These are phyloP conservation scores for Acanthaster planci DNA, from an alignment of 35 echinoderm and acorn worm species.

Conservation along the genomic window DNA sequence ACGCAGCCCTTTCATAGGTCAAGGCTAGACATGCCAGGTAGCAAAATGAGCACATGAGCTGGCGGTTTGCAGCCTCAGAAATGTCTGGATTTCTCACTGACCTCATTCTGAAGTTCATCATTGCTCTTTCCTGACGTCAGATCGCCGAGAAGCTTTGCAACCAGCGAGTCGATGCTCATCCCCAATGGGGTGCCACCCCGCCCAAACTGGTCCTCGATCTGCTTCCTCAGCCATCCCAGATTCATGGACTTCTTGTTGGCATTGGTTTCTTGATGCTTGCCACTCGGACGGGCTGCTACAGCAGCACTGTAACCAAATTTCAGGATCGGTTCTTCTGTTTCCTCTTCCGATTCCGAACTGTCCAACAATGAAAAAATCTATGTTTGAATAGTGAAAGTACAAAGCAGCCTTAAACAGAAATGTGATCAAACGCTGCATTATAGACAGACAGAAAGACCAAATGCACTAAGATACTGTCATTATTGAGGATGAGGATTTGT, in stretches of 20 bases:
- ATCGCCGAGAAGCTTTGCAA: constrained; percentile 64
- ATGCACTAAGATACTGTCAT: too few relatives aligned
- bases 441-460: too few relatives aligned
- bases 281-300: background rate
- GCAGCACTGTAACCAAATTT: constrained; percentile 3
- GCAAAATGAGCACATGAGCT: background rate
- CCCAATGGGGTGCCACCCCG: constrained; percentile 42
- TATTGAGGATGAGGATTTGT: too few relatives aligned
- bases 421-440: too few relatives aligned
- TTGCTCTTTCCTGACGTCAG: constrained; percentile 76
- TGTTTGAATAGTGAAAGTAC: too few relatives aligned
- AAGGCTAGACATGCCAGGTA: background rate
- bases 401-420: too few relatives aligned
- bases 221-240: constrained; percentile 67
- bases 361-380: too few relatives aligned
- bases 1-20: background rate
- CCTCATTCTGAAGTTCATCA: constrained; percentile 95
- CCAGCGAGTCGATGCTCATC: constrained; percentile 71
- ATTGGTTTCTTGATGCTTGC: background rate
- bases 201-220: constrained; percentile 60
- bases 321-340: background rate
- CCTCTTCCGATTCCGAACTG: constrained; percentile 8
- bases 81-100: constrained; percentile 23
- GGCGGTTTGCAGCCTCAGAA: background rate
- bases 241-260: background rate